These are phyloP conservation scores for Synanthedon tipuliformis DNA, from an alignment of 2,888 invertebrate species.

Conservation along the genomic window DNA sequence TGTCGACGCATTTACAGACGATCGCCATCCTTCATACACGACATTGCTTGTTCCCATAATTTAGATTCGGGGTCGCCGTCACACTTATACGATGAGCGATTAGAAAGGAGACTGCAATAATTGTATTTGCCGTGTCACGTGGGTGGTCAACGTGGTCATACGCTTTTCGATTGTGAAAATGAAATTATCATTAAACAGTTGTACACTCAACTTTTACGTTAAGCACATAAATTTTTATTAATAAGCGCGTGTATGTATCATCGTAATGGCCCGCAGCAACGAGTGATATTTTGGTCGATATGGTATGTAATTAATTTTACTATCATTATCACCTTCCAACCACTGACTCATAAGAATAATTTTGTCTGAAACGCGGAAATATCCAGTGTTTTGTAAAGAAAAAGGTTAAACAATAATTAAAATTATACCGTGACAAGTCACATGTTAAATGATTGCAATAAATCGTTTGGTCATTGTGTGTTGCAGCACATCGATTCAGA, in stretches of 20 bases:
- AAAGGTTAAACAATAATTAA: slow-evolving; percentile 30
- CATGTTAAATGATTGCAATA: slow-evolving; percentile 8
- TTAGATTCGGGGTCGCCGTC: slow-evolving; percentile 63
- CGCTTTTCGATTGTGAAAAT: slow-evolving; percentile 25
- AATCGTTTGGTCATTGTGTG: slow-evolving; percentile 10
- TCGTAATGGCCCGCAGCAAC: not conserved
- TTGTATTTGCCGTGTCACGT: slow-evolving; percentile 45
- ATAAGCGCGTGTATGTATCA: too few relatives aligned
- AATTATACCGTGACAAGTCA: slow-evolving; percentile 27
- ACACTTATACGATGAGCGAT: slow-evolving; percentile 50
- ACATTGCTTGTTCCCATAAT: slow-evolving; percentile 64
- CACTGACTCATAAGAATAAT: slow-evolving; percentile 22
- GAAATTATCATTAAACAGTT: slow-evolving; percentile 7
- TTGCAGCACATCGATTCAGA: slow-evolving; percentile 10
- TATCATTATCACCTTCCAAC: slow-evolving; percentile 28
- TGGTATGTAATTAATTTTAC: slow-evolving; percentile 18
- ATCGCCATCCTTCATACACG: slow-evolving; percentile 57
- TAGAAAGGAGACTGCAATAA: slow-evolving; percentile 59
- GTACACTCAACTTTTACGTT: not conserved
- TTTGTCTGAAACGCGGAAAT: slow-evolving; percentile 32
- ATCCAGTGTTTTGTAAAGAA: slow-evolving; percentile 17
- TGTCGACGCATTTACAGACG: slow-evolving; percentile 41
- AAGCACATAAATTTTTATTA: too few relatives aligned
- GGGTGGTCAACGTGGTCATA: slow-evolving; percentile 28
- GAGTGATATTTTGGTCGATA: not conserved